Conservation (phyloP, 2,888 invertebrate genomes). For the Eristalis intricaria region DNA sequence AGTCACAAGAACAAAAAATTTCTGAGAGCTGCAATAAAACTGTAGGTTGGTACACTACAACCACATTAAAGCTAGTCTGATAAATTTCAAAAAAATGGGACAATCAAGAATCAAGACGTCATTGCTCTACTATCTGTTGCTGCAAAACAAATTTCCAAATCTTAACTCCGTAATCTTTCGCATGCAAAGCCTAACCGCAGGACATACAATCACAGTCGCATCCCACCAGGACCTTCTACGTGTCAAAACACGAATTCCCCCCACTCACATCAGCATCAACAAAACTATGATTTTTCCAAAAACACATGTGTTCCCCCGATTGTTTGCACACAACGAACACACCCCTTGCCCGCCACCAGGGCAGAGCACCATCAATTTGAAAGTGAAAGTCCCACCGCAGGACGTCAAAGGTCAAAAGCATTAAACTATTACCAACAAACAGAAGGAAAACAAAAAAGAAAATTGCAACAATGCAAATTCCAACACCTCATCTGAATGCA, state of each 20-base stretch:
- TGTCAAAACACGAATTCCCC: neutral
- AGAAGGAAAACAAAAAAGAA: constrained; percentile 21
- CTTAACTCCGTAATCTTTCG: too few relatives aligned
- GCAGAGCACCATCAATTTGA: constrained; percentile 7
- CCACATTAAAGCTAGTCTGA: too few relatives aligned
- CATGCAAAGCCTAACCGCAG: too few relatives aligned
- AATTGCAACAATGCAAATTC: constrained; percentile 69
- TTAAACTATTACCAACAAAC: constrained; percentile 57
- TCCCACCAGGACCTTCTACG: neutral
- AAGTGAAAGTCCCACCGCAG: constrained; percentile 55
- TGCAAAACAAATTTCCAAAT: too few relatives aligned
- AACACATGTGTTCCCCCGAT: neutral
- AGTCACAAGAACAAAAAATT: too few relatives aligned
- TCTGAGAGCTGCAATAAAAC: too few relatives aligned
- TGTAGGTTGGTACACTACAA: too few relatives aligned
- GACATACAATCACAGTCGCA: neutral
- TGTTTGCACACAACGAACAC: neutral
- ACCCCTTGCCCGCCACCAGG: neutral
- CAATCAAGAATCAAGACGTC: too few relatives aligned
- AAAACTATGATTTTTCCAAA: neutral
- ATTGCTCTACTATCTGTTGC: too few relatives aligned
- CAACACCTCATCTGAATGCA: constrained; percentile 66
- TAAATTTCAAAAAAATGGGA: too few relatives aligned
- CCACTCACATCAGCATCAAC: neutral
- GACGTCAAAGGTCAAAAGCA: constrained; percentile 61